A percentile compares a stretch with the other conserved stretches of the same genome.
phyloP scores from a whole-genome alignment of 1,140 invertebrate genomes.

The Drosophila varians region DNA sequence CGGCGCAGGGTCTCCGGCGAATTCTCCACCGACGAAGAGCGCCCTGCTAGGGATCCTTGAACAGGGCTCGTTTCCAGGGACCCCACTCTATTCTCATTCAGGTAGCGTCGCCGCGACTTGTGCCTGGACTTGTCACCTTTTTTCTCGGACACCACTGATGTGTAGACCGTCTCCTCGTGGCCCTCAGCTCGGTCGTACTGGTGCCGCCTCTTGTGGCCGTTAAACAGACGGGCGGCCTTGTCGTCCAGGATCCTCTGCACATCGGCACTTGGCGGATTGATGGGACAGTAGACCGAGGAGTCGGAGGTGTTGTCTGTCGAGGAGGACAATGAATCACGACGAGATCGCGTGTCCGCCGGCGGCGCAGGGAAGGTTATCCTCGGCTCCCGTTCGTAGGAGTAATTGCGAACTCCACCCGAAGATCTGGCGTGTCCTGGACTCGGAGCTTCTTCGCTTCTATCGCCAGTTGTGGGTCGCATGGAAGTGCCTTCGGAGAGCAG shows the following conservation, averaged over 20 bases:
- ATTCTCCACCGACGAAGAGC: slow-evolving; percentile 67
- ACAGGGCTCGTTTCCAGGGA: slow-evolving; percentile 76
- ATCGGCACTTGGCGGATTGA: slow-evolving; percentile 75
- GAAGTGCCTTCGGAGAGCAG: slow-evolving; percentile 71
- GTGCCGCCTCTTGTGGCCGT: slow-evolving; percentile 66
- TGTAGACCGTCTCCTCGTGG: slow-evolving; percentile 72
- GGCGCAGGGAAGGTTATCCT: slow-evolving; percentile 69
- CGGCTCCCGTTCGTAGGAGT: slow-evolving; percentile 70
- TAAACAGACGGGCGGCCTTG: slow-evolving; percentile 70
- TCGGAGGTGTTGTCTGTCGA: slow-evolving; percentile 81
- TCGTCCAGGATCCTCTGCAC: slow-evolving; percentile 80
- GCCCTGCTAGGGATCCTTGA: slow-evolving; percentile 47
- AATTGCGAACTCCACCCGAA: slow-evolving; percentile 65
- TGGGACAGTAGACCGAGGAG: slow-evolving; percentile 82
- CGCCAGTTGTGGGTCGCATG: slow-evolving; percentile 63
- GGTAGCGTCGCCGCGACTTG: slow-evolving; percentile 72
- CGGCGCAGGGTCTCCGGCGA: slow-evolving; percentile 43
- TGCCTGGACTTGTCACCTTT: slow-evolving; percentile 68
- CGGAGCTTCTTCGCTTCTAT: slow-evolving; percentile 41
- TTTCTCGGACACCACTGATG: slow-evolving; percentile 76
- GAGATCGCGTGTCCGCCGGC: slow-evolving; percentile 40
- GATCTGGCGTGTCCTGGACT: slow-evolving; percentile 50
- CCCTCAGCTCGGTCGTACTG: slow-evolving; percentile 75
- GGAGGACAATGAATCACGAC: slow-evolving; percentile 64
- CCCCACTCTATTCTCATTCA: slow-evolving; percentile 80